Evolutionary conservation across 2,888 invertebrate species (phyloP), one percentile per base, ranked within the genome.

Genomic region (Pheosia gnoma): DNA sequence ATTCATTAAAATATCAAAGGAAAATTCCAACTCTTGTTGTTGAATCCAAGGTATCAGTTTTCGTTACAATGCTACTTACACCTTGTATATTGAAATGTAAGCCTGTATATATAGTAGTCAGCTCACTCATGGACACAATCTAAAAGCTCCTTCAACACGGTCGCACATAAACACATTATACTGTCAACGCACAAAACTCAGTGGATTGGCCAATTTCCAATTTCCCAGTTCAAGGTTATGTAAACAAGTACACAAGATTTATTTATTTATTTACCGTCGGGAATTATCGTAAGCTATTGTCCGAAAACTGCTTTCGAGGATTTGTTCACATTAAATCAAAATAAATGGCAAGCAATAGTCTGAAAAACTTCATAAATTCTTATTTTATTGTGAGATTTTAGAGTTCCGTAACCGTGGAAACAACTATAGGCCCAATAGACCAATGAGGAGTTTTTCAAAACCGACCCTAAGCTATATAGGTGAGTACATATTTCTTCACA

Each of bases 251-350:
- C 52, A 8, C 4, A 53, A 53, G 53, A 53, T 53, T 53, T 53
- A 55, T 55, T 39, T 55, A 55, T 55, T 55, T 55, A 55, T 55
- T 55, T 55, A 39, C 55, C 13, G 55, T 55, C 13, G 8, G 10
- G 8, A n/a, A 55, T 39, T 13, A 39, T 55, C 38, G 36, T 39
- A 55, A 55, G 39, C 13, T 11, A 53, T 53, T 53, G 37, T 37
- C 36, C 36, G 37, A 53, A 53, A 38, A 53, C 36, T 10, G 37
- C 4, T 53, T 37, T 53, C 9, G 4, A 5, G 8, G 3, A 37
- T 53, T 39, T n/a, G n/a, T 55, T 55, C 13, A 11, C 39, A 55
- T 55, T 39, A 55, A 55, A 55, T 55, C 55, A 39, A 38, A 39
- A 13, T 55, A 38, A 39, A 55, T 55, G 10, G 39, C 13, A 7